These are phyloP conservation scores for Poecilia gillii DNA, from an alignment of 2,797 vertebrate species.

Conservation along the genomic window DNA sequence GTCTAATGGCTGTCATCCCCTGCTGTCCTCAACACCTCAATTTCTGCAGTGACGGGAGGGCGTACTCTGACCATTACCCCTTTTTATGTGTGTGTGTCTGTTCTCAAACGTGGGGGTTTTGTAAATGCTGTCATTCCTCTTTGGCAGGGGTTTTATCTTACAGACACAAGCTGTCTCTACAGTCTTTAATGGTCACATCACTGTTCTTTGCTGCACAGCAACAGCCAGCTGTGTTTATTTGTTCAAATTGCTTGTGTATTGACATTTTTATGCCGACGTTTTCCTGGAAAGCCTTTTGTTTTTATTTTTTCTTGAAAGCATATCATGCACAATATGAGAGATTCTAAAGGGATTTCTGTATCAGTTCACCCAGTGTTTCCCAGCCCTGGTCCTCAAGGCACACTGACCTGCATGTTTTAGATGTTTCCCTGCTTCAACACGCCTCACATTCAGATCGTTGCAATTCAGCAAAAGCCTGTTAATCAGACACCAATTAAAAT, in stretches of 20 bases:
- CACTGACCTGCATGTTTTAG: no score
- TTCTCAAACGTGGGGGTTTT: constrained; percentile 53
- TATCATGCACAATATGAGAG: constrained; percentile 1
- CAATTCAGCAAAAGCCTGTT: neutral
- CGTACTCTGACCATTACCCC: constrained; percentile 50
- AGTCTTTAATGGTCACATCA: constrained; percentile 36
- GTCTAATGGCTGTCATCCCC: constrained; percentile 39
- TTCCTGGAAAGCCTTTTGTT: constrained; percentile 13
- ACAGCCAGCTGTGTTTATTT: constrained; percentile 36
- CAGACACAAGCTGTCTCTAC: constrained; percentile 53
- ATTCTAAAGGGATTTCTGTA: neutral
- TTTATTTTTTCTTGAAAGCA: neutral
- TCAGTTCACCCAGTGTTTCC: neutral
- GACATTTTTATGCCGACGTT: constrained; percentile 27
- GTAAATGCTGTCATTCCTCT: constrained; percentile 59
- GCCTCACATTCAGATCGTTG: no score
- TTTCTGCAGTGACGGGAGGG: constrained; percentile 56
- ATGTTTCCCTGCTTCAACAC: no score
- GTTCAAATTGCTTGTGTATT: constrained; percentile 26
- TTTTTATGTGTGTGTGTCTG: constrained; percentile 42
- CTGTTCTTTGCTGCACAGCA: constrained; percentile 18
- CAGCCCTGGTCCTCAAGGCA: neutral
- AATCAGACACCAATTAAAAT: no score
- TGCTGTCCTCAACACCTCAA: constrained; percentile 44
- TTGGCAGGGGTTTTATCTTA: constrained; percentile 61